phyloP scores from a whole-genome alignment of 2,113 vertebrate genomes.

The Oophaga pumilio region DNA sequence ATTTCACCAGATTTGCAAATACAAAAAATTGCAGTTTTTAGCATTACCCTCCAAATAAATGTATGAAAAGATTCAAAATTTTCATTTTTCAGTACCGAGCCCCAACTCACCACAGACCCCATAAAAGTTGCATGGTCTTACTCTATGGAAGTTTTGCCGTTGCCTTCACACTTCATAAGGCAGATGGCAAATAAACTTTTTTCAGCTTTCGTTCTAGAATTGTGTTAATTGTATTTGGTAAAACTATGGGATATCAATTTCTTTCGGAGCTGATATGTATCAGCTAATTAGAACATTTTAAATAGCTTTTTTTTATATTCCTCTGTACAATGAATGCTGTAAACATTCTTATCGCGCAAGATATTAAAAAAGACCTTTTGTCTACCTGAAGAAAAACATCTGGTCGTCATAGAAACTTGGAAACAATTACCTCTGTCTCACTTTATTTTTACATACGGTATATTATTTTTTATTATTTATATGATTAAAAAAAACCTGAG shows the following conservation, averaged over 20 bases:
- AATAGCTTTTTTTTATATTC: constrained; percentile 15
- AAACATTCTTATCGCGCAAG: constrained; percentile 43
- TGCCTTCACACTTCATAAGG: neutral
- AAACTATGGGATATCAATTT: constrained; percentile 23
- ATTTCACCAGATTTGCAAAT: too few species aligned
- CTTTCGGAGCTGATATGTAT: constrained; percentile 13
- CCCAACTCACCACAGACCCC: too few species aligned
- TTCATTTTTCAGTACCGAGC: too few species aligned
- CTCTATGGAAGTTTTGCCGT: neutral
- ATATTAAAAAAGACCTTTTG: constrained; percentile 12
- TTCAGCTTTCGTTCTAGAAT: neutral
- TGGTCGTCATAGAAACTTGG: constrained; percentile 37
- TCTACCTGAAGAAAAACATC: constrained; percentile 49
- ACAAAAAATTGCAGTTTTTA: too few species aligned
- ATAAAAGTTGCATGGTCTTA: too few species aligned
- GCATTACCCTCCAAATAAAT: too few species aligned
- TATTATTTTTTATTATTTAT: constrained; percentile 21
- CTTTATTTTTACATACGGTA: constrained; percentile 33
- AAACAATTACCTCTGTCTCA: constrained; percentile 10
- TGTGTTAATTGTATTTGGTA: neutral
- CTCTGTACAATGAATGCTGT: constrained; percentile 27
- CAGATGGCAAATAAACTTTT: neutral
- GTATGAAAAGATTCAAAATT: too few species aligned
- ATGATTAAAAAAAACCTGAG: neutral
- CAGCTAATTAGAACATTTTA: constrained; percentile 30